Evolutionary conservation across 2,113 vertebrate species (phyloP), one percentile per base, ranked within the genome.

Genomic region (Pachycephala philippinensis): DNA sequence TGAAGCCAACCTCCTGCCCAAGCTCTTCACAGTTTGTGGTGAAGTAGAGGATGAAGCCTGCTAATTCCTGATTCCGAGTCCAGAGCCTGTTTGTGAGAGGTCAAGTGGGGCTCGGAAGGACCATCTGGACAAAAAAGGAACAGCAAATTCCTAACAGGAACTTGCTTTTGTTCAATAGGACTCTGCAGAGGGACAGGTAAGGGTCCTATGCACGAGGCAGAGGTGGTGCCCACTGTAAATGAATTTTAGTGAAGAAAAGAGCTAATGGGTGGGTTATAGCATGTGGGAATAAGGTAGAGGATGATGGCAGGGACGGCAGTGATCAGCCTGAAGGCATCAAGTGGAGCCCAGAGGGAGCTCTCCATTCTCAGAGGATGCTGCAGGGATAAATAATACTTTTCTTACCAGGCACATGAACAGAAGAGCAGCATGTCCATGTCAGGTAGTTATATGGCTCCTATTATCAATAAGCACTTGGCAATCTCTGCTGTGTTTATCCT

Each of bases 1-100:
- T 64, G 85, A 92, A 95, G 95, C 93, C 92, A 96, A 81, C 60
- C 95, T 96, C 92, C 83, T 92, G 84, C 85, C 47, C 82, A 93
- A 90, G 82, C 82, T 91, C 85, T 74, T 90, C 88, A 96, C 94
- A 84, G 90, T 84, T 81, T 75, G 83, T 42, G 60, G 76, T 3
- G 1, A 90, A 95, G 71, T 40, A 93, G 83, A 89, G 87, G 66
- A 87, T 24, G 60, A 74, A 96, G 83, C 53, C 66, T 64, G 83
- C n/a, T 92, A 84, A 84, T 90, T 92, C 49, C 31, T 45, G 44
- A 60, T 47, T 93, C 75, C 40, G 35, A 81, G 72, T 86, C 64
- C 86, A 64, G 23, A 86, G 64, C 23, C 69, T 84, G 64, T 68
- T 89, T 7, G 12, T 93, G 47, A 93, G 76, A 90, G 93, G 83